A percentile compares a stretch with the other conserved stretches of the same genome.
These are phyloP conservation scores for Rhabdomys pumilio DNA, from an alignment of 2,797 vertebrate genomes.

Conservation along the genomic window DNA sequence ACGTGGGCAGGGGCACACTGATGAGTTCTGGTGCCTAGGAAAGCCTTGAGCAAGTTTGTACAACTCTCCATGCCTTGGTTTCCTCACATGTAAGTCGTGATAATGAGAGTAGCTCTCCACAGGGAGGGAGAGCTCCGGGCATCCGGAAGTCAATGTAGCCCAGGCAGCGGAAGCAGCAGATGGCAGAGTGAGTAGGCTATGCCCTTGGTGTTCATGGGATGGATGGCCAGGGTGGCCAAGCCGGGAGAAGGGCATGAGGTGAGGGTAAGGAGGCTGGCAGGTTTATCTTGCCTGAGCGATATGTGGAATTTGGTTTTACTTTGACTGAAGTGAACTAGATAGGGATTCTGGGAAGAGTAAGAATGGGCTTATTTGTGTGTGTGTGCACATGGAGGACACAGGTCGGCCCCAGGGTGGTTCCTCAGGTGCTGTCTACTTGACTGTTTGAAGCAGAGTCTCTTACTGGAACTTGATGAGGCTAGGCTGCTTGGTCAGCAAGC, in stretches of 20 bases:
- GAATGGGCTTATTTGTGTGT: background rate
- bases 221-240: background rate
- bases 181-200: background rate
- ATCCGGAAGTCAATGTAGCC: background rate
- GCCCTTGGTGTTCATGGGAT: background rate
- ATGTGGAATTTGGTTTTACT: background rate
- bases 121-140: background rate
- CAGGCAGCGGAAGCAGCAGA: background rate
- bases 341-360: background rate
- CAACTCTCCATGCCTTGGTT: background rate
- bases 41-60: accelerated
- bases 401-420: no score
- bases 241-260: background rate
- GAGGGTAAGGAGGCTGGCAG: background rate
- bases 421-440: background rate
- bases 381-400: no score
- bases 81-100: background rate
- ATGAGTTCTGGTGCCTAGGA: background rate
- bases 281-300: accelerated
- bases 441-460: background rate
- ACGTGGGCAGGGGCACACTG: no score
- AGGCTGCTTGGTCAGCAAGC: background rate
- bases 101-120: background rate
- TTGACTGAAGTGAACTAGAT: background rate
- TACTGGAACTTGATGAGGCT: background rate